A percentile compares a stretch with the other conserved stretches of the same genome.
Conservation (phyloP, 2,797 vertebrate genomes). For the Picus viridis region DNA sequence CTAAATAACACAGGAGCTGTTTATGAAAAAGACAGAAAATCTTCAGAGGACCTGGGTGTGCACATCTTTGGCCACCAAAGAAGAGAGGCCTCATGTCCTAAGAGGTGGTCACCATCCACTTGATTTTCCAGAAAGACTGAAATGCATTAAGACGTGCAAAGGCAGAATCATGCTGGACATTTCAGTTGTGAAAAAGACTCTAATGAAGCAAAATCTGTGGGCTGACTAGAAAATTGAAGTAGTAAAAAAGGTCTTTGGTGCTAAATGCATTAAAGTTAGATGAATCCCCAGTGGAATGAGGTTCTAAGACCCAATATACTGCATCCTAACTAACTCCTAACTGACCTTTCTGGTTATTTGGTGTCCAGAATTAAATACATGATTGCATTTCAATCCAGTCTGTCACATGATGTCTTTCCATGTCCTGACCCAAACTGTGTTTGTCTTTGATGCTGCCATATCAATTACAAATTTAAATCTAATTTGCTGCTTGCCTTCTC, state of each 20-base stretch:
- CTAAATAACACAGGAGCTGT: background rate
- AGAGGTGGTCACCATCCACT: background rate
- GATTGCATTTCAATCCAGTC: background rate
- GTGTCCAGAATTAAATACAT: background rate
- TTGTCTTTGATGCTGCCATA: constrained; percentile 28
- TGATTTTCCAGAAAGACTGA: background rate
- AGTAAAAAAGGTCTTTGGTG: background rate
- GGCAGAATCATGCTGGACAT: background rate
- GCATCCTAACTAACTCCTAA: background rate
- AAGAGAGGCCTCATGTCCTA: background rate
- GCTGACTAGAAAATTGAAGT: background rate
- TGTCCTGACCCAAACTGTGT: constrained; percentile 1
- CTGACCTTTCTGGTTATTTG: constrained; percentile 2
- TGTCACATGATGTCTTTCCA: background rate
- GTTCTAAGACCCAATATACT: background rate
- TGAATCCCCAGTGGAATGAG: background rate
- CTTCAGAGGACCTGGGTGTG: background rate
- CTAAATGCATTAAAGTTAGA: background rate
- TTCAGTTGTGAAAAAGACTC: background rate
- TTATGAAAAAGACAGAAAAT: background rate
- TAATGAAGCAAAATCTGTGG: background rate
- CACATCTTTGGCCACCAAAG: background rate
- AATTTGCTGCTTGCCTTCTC: constrained; percentile 10
- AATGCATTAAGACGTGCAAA: background rate
- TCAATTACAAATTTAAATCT: constrained; percentile 18